These are phyloP conservation scores for Dromococcyx pavoninus DNA, from an alignment of 2,797 vertebrate species.

Conservation along the genomic window DNA sequence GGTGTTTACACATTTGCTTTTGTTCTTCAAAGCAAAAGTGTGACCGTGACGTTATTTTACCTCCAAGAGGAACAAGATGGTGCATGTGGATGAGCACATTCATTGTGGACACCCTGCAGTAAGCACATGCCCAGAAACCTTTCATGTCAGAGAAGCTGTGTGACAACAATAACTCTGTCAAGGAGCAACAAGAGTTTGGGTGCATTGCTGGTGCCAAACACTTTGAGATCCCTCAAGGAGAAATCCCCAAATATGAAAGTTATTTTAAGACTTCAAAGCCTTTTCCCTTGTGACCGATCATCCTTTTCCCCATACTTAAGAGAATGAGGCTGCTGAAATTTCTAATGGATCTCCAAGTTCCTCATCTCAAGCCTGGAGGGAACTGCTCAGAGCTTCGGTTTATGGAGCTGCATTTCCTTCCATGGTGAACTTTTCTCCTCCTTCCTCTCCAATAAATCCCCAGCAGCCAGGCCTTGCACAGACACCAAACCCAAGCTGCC, in stretches of 20 bases:
- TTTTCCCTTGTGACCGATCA: background rate
- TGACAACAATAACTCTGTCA: background rate
- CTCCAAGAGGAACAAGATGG: background rate
- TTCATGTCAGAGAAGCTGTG: background rate
- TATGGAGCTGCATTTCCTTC: background rate
- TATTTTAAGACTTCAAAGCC: constrained; percentile 39
- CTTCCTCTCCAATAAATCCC: background rate
- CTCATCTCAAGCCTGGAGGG: background rate
- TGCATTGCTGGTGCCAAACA: background rate
- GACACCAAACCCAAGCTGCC: background rate
- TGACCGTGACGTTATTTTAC: background rate
- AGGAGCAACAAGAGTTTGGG: background rate
- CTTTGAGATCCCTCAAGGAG: background rate
- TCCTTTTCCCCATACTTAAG: background rate
- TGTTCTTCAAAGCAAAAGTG: background rate
- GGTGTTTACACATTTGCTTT: background rate
- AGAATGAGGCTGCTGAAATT: background rate
- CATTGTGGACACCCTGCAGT: background rate
- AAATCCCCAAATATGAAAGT: background rate
- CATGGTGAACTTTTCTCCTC: background rate
- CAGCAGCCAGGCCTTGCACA: background rate
- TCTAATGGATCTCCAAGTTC: background rate
- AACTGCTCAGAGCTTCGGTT: background rate
- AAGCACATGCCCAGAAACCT: background rate
- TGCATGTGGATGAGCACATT: background rate